These are phyloP conservation scores for Hiodon alosoides DNA, from an alignment of 2,113 vertebrate genomes.

Conservation along the genomic window DNA sequence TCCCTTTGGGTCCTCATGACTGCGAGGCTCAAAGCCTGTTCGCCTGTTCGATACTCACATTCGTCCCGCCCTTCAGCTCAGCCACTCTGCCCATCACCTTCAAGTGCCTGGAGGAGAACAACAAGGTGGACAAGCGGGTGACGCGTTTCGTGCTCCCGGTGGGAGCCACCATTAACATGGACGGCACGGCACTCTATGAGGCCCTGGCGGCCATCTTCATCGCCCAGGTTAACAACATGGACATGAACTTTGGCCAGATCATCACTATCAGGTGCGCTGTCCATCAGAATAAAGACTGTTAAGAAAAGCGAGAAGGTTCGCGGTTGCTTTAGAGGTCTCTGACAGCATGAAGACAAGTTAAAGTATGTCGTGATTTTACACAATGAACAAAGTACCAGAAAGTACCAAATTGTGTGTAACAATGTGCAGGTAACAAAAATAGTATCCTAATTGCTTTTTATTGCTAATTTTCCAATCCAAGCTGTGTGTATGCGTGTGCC, in stretches of 20 bases:
- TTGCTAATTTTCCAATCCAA: too few relatives aligned
- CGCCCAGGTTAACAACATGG: slow-evolving; percentile 94
- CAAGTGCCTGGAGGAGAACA: slow-evolving; percentile 93
- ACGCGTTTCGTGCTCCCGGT: slow-evolving; percentile 91
- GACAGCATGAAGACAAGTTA: too few relatives aligned
- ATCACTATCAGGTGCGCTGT: slow-evolving; percentile 87
- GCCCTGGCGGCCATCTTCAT: slow-evolving; percentile 96
- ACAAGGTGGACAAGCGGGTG: slow-evolving; percentile 85
- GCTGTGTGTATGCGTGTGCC: too few relatives aligned
- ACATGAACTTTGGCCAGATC: slow-evolving; percentile 96
- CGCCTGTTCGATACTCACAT: not conserved
- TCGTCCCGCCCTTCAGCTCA: slow-evolving; percentile 63
- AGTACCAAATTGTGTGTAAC: too few relatives aligned
- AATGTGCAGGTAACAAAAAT: too few relatives aligned
- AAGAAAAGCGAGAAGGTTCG: too few relatives aligned
- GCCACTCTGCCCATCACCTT: slow-evolving; percentile 94
- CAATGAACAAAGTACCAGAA: too few relatives aligned
- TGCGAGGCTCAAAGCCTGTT: not conserved
- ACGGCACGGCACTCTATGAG: slow-evolving; percentile 92
- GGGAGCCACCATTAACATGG: slow-evolving; percentile 96
- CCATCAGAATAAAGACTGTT: too few relatives aligned
- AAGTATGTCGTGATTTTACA: too few relatives aligned
- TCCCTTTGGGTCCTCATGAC: too few relatives aligned
- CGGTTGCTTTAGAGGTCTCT: too few relatives aligned
- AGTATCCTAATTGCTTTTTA: too few relatives aligned